Evolutionary conservation across 1,140 invertebrate species (phyloP).

Genomic region (Parapsyche elsis): DNA sequence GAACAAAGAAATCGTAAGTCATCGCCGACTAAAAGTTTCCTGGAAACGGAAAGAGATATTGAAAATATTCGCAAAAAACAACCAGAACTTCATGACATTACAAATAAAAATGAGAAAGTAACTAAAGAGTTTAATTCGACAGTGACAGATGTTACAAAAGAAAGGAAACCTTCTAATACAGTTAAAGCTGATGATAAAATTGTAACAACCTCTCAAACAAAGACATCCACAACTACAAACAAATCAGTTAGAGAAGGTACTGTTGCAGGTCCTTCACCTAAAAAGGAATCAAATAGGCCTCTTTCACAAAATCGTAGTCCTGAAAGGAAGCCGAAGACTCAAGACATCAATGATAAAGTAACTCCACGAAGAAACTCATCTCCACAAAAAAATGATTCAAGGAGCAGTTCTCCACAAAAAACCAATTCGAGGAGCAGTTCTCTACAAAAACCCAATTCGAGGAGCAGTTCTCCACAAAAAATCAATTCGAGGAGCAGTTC

Average conservation of each 20-base stretch:
- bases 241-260: background rate
- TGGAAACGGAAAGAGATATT: background rate
- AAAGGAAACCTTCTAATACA: background rate
- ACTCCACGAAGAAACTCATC: background rate
- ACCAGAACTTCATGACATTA: background rate
- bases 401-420: background rate
- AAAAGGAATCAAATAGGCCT: background rate
- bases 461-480: background rate
- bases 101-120: background rate
- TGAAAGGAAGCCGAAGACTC: background rate
- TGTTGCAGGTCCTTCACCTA: background rate
- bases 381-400: background rate
- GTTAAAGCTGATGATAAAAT: background rate
- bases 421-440: background rate
- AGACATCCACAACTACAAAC: background rate
- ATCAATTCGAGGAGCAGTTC: no score
- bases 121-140: background rate
- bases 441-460: background rate
- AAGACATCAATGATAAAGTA: background rate
- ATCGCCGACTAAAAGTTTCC: background rate
- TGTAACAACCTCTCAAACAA: background rate
- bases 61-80: background rate
- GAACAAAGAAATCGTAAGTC: conserved; percentile 29
- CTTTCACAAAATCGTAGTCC: background rate
- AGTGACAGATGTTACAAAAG: background rate